Evolutionary conservation across 2,888 invertebrate genomes (phyloP).

Genomic region (Busseola fusca): DNA sequence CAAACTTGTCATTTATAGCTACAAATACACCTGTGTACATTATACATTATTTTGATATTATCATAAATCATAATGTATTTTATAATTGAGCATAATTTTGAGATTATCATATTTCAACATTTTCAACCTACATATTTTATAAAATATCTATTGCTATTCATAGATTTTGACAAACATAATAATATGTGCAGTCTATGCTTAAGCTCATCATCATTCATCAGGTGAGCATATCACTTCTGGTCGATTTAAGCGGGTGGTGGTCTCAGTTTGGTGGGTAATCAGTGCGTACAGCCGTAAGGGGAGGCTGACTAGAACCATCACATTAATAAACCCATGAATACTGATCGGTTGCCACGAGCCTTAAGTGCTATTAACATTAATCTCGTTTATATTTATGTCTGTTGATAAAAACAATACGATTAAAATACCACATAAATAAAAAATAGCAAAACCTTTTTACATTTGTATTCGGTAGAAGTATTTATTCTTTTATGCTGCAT

Average conservation of each 20-base stretch:
- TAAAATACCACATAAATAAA: conserved; percentile 6
- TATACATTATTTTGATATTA: neutral
- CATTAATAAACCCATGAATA: conserved; percentile 87
- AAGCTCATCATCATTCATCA: conserved; percentile 78
- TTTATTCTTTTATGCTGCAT: conserved; percentile 64
- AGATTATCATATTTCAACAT: conserved; percentile 22
- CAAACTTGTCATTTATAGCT: conserved; percentile 54
- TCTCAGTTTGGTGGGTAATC: conserved; percentile 72
- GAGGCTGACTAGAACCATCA: conserved; percentile 71
- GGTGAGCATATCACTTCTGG: conserved; percentile 80
- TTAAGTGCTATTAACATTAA: conserved; percentile 62
- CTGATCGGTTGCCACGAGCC: conserved; percentile 70
- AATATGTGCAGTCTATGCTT: conserved; percentile 45
- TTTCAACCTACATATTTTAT: conserved; percentile 11
- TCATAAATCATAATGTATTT: too few species aligned
- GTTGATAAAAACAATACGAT: conserved; percentile 9
- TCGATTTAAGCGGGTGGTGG: conserved; percentile 78
- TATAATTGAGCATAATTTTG: conserved; percentile 1
- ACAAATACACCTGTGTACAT: conserved; percentile 31
- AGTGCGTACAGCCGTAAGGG: conserved; percentile 71
- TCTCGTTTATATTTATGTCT: conserved; percentile 31
- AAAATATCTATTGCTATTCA: neutral
- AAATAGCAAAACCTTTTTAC: conserved; percentile 28
- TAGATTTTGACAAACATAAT: conserved; percentile 15
- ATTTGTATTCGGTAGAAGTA: conserved; percentile 19